phyloP scores from a whole-genome alignment of 30 jellyfish, hydroid and myxozoan species.

The Aurelia sp. region DNA sequence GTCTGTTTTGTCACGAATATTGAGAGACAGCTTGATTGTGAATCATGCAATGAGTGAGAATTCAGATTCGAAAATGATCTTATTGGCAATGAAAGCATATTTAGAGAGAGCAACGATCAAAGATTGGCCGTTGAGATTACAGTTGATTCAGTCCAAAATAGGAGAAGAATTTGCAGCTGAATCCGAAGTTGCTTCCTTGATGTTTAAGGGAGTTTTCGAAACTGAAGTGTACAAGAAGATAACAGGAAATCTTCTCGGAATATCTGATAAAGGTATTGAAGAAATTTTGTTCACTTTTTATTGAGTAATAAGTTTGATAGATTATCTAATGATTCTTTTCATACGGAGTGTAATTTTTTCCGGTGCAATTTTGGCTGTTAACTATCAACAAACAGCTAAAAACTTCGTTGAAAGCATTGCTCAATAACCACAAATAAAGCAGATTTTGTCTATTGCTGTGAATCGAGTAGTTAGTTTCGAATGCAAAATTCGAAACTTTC shows the following conservation, averaged over 20 bases:
- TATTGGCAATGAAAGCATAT: constrained; percentile 6
- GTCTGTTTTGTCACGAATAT: constrained; percentile 18
- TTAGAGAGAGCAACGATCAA: constrained; percentile 33
- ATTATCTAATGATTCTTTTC: no score
- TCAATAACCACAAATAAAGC: no score
- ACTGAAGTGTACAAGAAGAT: constrained; percentile 3
- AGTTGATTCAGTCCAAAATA: not conserved
- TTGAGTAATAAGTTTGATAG: no score
- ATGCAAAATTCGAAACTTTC: no score
- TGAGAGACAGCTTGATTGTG: constrained; percentile 3
- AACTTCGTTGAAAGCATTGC: no score
- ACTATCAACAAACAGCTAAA: no score
- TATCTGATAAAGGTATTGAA: no score
- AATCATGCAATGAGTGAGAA: not conserved
- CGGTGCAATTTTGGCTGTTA: no score
- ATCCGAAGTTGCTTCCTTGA: not conserved
- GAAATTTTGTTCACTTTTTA: no score
- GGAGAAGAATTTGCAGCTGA: not conserved
- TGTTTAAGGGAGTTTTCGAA: not conserved
- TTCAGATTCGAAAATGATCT: not conserved
- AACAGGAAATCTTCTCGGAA: not conserved
- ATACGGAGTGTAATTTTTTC: no score
- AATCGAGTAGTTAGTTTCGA: no score
- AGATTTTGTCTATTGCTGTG: no score
- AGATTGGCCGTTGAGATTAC: constrained; percentile 23